Base-by-base conservation (phyloP, 2,888 invertebrate genomes). In the Ormyrus rosae region DNA sequence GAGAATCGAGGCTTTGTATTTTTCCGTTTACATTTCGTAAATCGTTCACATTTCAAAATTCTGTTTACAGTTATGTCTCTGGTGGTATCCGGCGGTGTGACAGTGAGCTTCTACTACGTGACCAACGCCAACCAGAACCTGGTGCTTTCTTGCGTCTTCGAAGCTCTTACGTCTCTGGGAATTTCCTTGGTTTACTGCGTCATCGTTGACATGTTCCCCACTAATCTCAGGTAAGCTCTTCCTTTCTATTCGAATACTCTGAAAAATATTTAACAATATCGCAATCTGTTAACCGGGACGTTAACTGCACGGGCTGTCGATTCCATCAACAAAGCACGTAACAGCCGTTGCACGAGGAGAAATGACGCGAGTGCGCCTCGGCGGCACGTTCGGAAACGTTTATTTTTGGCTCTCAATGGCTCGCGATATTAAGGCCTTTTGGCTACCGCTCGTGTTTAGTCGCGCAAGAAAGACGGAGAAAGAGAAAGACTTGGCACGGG, bases 181-280 rank as follows among this genome's bases (percentile, higher is more conserved):
- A 95, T 96, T 90, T 95, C 95, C 91, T 93, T 95, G 79, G 94
- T 96, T 69, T 96, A 96, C 91, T 96, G 96, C 89, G 95, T 96
- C 67, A 94, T 96, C 90, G 96, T 96, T 82, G 96, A 96, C 90
- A 91, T 96, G 86, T 96, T 96, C 92, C 96, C 96, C 85, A 96
- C 96, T 81, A 96, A 96, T 91, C 93, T 96, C 89, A 94, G 96
- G 96, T 95, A 91, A 89, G 88, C 34, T 45, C 6, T 46, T 48
- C 10, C 13, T 46, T 4, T 34, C 34, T 34, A 34, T 34, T 34
- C 34, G 34, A 0, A 34, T 34, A 34, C 34, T 34, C 34, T 34
- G 34, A 34, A 34, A 34, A 34, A 34, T 34, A 4, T 34, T 34
- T 34, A 34, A 34, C 34, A 34, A 34, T 34, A 34, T 4, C 4